Evolutionary conservation across 1,140 invertebrate species (phyloP), one percentile per base, ranked within the genome.

Genomic region (Cyrtorhinus lividipennis): DNA sequence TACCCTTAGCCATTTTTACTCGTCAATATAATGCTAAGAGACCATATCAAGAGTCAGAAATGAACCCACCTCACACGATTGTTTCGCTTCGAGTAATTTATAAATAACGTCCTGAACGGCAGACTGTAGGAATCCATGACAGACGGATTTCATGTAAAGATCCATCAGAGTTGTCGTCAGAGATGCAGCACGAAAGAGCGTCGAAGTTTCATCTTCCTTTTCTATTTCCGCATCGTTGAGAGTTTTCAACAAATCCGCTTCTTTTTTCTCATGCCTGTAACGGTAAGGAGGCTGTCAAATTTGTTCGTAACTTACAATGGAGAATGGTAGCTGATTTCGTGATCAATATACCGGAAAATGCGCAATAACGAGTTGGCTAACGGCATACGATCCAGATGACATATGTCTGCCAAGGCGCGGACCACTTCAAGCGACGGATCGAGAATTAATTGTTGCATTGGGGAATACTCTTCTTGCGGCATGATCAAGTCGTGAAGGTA

Each of bases 401-500:
- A 95, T 2, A 95, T 81, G 68, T 92, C 90, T 8, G 91, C 88
- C 45, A 97, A 73, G 0, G 90, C 90, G 71, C 89, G 81, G 0
- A 95, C 91, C 25, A 89, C 88, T 64, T 90, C 84, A 64, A 95
- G 74, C 46, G 90, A 89, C 0, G 88, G 86, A 74, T 93, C 90
- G 15, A 96, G 73, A 2, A 94, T 72, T 63, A 94, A 72, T 71
- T 96, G 90, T 72, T 95, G 92, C 48, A 98, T 76, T 13, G 92
- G 92, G 70, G 89, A 93, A 73, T 97, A 97, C 73, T 97, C 93
- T 73, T 93, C 91, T 53, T 88, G 83, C 22, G 94, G 92, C 93
- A 98, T 96, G 22, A 97, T 93, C 66, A 97, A 78, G 77, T 98
- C 93, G 74, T 97, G 92, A 68, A 92, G 79, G 73, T 95, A 97